Evolutionary conservation across 1,140 invertebrate species (phyloP), one percentile per base, ranked within the genome.

Genomic region (Trichonephila clavipes): DNA sequence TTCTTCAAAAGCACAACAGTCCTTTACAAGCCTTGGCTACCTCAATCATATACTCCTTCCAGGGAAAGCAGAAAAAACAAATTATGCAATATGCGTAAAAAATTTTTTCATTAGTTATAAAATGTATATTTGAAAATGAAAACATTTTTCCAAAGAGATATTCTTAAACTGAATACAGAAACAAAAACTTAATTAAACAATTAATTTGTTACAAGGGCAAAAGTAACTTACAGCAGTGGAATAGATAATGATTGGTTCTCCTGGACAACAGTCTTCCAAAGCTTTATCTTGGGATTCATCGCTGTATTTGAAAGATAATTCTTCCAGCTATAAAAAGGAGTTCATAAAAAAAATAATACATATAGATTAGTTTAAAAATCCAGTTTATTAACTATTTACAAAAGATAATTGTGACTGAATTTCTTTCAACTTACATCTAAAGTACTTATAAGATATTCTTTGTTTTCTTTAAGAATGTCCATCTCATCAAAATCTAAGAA

Each of bases 201-300:
- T 58, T 58, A 21, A 44, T 85, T 21, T 24, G 10, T 85, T 21
- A 12, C 40, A 6, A 51, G 1, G 95, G 28, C 18, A 40, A 92
- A 18, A 59, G 72, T 14, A 51, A 94, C 93, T 90, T 83, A 94
- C 94, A n/a, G 95, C 92, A 92, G 94, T 94, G 40, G 95, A 94
- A 94, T 95, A 98, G 59, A 95, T 96, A 28, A 99, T 98, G 95
- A 98, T 98, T 0, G 99, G 99, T 86, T 97, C 96, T 2, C 98
- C 98, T 12, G 99, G 99, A 95, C 98, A 98, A 95, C 98, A 99
- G 95, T 98, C 98, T 95, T 99, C 98, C 93, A 97, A 97, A 5
- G 98, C 97, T 96, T 98, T 98, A 94, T 98, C 98, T 0, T 98
- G 97, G 8, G 96, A 96, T 95, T 97, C 97, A 95, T 98, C 97